These are phyloP conservation scores for Meta bourneti DNA, from an alignment of 2,888 invertebrate species.

Conservation along the genomic window DNA sequence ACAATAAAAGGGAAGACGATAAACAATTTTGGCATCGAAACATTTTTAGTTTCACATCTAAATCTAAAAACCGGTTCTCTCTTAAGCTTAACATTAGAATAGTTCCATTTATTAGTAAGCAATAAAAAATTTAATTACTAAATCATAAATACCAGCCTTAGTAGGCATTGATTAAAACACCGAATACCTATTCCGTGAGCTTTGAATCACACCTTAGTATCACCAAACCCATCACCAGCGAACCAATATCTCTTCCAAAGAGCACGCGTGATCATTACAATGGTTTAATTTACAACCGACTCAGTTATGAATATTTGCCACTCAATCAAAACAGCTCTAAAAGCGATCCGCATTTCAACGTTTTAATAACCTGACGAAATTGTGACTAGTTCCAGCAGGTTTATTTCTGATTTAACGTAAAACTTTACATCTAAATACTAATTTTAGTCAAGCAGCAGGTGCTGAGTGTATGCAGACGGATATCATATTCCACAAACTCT, in stretches of 20 bases:
- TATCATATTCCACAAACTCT: too few relatives aligned
- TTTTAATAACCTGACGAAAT: not conserved
- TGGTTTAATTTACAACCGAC: not conserved
- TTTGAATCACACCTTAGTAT: too few relatives aligned
- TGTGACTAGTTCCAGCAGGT: not conserved
- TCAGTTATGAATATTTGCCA: not conserved
- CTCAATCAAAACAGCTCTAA: not conserved
- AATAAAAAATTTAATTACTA: too few relatives aligned
- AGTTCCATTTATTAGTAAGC: too few relatives aligned
- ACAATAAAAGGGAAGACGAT: too few relatives aligned
- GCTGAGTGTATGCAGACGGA: not conserved
- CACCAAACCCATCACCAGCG: not conserved
- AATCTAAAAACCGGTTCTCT: too few relatives aligned
- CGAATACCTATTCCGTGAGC: not conserved
- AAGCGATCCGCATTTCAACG: not conserved
- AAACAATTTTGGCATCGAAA: too few relatives aligned
- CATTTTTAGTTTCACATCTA: too few relatives aligned
- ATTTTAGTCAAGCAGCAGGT: not conserved
- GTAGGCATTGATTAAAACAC: not conserved
- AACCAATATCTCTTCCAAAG: not conserved
- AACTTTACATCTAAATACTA: not conserved
- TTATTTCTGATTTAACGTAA: not conserved
- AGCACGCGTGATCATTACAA: not conserved
- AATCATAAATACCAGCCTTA: too few relatives aligned
- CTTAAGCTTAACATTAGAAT: too few relatives aligned